Evolutionary conservation across 2,113 vertebrate genomes (phyloP), one percentile per base, ranked within the genome.

Genomic region (Mus spicilegus): DNA sequence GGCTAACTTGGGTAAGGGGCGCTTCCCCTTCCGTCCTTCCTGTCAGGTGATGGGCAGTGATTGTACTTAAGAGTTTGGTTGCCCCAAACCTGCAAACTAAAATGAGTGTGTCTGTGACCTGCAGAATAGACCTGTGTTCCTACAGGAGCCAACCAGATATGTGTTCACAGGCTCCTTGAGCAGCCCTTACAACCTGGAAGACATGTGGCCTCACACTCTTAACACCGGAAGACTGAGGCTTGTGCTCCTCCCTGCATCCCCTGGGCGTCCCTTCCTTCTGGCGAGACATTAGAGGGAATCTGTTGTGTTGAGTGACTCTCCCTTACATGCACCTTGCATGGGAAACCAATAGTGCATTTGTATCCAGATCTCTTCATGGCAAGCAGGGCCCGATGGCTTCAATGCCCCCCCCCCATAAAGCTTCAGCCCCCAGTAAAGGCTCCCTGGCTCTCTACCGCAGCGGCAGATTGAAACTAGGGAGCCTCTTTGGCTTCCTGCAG

Each of bases 331-430:
- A 73, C 61, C 81, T 92, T 72, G 20, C n/a, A 0, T 56, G 56
- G 84, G 70, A 69, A 28, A 54, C 80, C 90, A 89, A 77, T 39
- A n/a, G 72, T 84, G 87, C 58, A 10, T 94, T 10, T 96, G 95
- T 96, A 95, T 97, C 85, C 70, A 69, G 87, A 63, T 95, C 84
- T 96, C 14, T 0, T 94, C 75, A n/a, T 69, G 87, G 54, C 96
- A 96, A 94, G 89, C 95, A 93, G 97, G 97, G 91, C 84, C 84
- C 90, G 80, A 90, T 73, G 0, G 58, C 95, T 96, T 97, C 96
- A 2, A 16, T 7, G 49, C 7, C 49, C 42, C 56, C 56, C 58
- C 17, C 58, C 58, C 17, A 58, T 63, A 63, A 63, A 63, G 58
- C 95, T 96, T 97, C 97, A 2, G 11, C 95, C 84, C 98, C 97